Percentiles rank a stretch among this genome's conserved stretches.
These are phyloP conservation scores for Hyposmocoma kahamanoa DNA, from an alignment of 1,140 invertebrate genomes.

Conservation along the genomic window DNA sequence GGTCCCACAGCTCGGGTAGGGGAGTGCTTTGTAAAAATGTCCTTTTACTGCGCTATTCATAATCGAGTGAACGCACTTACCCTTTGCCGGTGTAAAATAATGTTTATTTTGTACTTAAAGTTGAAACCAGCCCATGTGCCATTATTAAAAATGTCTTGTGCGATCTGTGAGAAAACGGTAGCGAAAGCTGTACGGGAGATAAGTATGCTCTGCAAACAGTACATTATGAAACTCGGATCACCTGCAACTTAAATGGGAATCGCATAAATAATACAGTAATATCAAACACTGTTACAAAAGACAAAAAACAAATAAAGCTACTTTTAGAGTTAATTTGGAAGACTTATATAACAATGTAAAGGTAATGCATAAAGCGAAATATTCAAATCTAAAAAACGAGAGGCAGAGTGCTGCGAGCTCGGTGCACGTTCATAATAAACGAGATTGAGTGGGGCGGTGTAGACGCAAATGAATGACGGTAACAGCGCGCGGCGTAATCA, in stretches of 20 bases:
- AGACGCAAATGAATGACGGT: conserved; percentile 63
- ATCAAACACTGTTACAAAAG: background rate
- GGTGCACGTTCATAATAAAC: conserved; percentile 65
- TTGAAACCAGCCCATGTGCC: too few relatives aligned
- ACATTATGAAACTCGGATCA: too few relatives aligned
- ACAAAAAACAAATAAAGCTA: background rate
- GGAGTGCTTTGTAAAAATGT: conserved; percentile 31
- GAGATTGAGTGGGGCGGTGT: conserved; percentile 60
- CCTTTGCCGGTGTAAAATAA: too few relatives aligned
- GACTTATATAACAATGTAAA: conserved; percentile 45
- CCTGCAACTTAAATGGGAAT: too few relatives aligned
- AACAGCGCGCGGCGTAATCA: conserved; percentile 56
- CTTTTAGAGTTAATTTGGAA: conserved; percentile 10
- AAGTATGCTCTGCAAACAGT: too few relatives aligned
- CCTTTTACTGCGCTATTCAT: conserved; percentile 22
- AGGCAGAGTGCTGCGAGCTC: conserved; percentile 31
- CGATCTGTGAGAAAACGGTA: too few relatives aligned
- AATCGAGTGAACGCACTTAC: background rate
- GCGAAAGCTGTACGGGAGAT: too few relatives aligned
- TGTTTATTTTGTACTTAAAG: too few relatives aligned
- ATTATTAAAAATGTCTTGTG: too few relatives aligned
- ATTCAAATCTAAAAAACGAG: conserved; percentile 50
- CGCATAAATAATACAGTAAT: background rate
- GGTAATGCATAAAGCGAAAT: conserved; percentile 43
- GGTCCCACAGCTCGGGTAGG: conserved; percentile 1